Evolutionary conservation across 2,113 vertebrate species (phyloP), one percentile per base, ranked within the genome.

Genomic region (Vimba vimba): DNA sequence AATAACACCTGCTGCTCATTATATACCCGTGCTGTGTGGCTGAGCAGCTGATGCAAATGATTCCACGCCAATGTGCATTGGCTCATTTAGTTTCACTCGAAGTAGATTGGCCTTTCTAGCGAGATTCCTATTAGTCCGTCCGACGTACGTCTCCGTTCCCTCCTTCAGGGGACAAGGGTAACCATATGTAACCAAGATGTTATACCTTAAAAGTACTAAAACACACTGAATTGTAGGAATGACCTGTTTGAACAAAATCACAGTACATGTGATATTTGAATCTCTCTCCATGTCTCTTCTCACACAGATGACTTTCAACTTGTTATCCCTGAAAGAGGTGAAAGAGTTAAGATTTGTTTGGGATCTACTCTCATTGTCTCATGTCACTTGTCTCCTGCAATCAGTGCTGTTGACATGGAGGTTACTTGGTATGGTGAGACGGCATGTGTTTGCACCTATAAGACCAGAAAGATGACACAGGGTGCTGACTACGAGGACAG

Each of bases 301-400:
- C 43, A 47, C 71, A 74, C 43, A 74, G 71, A 74, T 74, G 71
- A 47, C 71, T 74, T 74, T 47, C 12, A 74, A 23, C 71, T 74
- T 47, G 12, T 74, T 47, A 74, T 74, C 43, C 71, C 71, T 47
- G 43, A 47, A 74, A 25, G 43, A 8, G 71, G 71, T 4, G 12
- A 74, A 74, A 25, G 71, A 47, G 71, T 74, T 47, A 74, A 74
- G 71, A 74, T 74, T 47, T 17, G 25, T 27, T 47, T 12, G 0
- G n/a, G 23, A 47, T 47, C 43, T 74, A 25, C 11, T 74, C 71
- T 74, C 39, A 47, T 13, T 25, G 71, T 74, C 5, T 74, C 71
- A 1, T 74, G 71, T n/a, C 71, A 74, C 43, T 74, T 74, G 71
- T 74, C 23, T 47, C 71, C 71, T 74, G 21, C 43, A 47, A 12